Evolutionary conservation across 2,888 invertebrate genomes (phyloP).

Genomic region (Metellina segmentata): DNA sequence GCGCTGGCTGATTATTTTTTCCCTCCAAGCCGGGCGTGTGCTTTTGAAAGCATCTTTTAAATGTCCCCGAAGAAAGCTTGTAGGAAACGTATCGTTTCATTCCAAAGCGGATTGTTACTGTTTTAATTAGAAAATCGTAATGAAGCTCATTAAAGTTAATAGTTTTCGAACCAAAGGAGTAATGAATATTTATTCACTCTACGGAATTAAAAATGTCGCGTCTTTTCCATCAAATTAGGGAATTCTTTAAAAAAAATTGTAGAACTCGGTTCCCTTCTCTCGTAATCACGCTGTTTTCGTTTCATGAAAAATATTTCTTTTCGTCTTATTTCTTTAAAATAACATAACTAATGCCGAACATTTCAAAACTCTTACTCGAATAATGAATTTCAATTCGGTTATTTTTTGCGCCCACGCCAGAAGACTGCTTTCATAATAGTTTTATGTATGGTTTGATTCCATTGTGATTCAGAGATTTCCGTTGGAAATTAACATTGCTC

Average conservation of each 20-base stretch:
- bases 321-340: constrained; percentile 43
- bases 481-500: neutral
- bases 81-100: neutral
- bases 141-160: constrained; percentile 67
- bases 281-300: constrained; percentile 45
- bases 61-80: constrained; percentile 21
- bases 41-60: constrained; percentile 13
- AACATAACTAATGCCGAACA: constrained; percentile 48
- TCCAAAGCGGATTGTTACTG: constrained; percentile 27
- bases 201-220: constrained; percentile 5
- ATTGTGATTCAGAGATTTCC: constrained; percentile 1
- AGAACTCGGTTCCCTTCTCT: neutral
- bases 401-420: constrained; percentile 29
- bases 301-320: neutral
- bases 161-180: constrained; percentile 46
- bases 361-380: constrained; percentile 29
- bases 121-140: constrained; percentile 56
- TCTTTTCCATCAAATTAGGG: constrained; percentile 1
- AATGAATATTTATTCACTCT: constrained; percentile 61
- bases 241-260: neutral
- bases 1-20: neutral
- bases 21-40: neutral
- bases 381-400: constrained; percentile 42
- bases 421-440: constrained; percentile 42
- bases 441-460: constrained; percentile 40